phyloP scores from a whole-genome alignment of 2,113 vertebrate genomes.

The Mus spicilegus region DNA sequence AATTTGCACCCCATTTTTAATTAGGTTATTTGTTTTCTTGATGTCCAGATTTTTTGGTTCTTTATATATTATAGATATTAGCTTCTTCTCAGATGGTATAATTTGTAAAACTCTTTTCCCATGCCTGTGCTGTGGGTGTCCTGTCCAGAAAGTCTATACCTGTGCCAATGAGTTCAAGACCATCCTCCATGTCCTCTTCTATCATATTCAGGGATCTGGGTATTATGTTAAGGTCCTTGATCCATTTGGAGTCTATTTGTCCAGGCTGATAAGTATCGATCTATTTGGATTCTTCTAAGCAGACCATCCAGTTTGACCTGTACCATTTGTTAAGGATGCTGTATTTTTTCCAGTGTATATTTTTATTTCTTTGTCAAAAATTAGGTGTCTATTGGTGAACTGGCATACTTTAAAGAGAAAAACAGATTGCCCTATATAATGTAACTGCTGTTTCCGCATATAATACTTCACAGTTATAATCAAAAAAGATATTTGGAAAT shows the following conservation, averaged over 20 bases:
- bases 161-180: background rate
- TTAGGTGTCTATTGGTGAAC: background rate
- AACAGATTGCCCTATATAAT: conserved; percentile 14
- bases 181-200: background rate
- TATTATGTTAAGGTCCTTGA: background rate
- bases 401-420: conserved; percentile 47
- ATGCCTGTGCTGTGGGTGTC: background rate
- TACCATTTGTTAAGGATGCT: background rate
- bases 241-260: background rate
- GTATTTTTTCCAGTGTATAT: background rate
- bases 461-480: conserved; percentile 69
- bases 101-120: no score
- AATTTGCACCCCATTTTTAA: no score
- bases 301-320: background rate
- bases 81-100: no score
- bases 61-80: no score
- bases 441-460: conserved; percentile 67
- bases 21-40: no score
- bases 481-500: conserved; percentile 63
- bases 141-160: background rate
- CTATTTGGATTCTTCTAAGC: background rate
- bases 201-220: background rate
- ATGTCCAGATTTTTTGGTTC: no score
- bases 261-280: background rate
- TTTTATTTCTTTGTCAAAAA: background rate